Evolutionary conservation across 64 coral and sea anemone genomes (phyloP).

Genomic region (Trachythela sp.): DNA sequence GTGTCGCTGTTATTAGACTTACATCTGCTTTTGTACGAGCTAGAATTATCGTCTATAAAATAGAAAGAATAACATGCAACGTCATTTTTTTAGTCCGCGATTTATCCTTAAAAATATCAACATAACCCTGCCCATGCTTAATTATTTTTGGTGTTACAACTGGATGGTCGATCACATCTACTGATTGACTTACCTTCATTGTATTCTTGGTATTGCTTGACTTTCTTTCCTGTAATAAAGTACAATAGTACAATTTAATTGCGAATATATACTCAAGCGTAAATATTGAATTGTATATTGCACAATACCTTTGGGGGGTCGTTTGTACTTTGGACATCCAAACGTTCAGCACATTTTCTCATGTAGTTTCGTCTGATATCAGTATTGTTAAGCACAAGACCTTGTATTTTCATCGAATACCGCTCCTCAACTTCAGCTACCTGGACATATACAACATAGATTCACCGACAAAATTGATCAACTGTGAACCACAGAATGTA

Average conservation of each 20-base stretch:
- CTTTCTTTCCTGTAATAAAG: neutral
- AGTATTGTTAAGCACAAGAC: neutral
- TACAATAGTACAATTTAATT: neutral
- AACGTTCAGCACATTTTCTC: neutral
- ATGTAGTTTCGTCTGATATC: conserved; percentile 9
- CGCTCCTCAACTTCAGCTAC: neutral
- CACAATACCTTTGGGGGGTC: neutral
- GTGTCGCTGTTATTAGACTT: neutral
- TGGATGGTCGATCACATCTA: too few species aligned
- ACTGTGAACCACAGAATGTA: neutral
- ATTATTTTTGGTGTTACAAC: too few species aligned
- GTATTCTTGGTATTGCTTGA: neutral
- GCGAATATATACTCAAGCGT: neutral
- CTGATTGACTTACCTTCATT: neutral
- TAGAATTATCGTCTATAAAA: neutral
- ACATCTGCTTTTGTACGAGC: conserved; percentile 15
- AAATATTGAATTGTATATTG: neutral
- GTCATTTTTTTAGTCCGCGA: neutral
- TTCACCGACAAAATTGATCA: too few species aligned
- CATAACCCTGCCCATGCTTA: too few species aligned
- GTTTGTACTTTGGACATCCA: neutral
- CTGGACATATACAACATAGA: neutral
- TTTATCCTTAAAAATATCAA: neutral
- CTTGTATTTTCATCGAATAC: neutral
- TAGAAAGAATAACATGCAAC: neutral